Evolutionary conservation across 2,888 invertebrate species (phyloP), one percentile per base, ranked within the genome.

Genomic region (Sussaba pulchella): DNA sequence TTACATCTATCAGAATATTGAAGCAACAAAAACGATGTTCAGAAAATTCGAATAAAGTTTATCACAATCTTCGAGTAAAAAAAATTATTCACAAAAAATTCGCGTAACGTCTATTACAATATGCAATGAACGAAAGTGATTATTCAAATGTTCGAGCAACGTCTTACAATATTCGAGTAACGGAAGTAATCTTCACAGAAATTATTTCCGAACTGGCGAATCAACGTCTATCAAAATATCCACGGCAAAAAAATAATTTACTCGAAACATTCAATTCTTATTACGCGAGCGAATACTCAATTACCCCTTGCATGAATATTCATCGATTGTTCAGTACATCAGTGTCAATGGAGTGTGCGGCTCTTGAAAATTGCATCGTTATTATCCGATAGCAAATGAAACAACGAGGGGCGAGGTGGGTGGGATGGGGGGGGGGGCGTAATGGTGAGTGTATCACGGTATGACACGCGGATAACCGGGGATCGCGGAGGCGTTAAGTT

Each of bases 401-500:
- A 52, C 67, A 41, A 41, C 54, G 59, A 19, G 59, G 59, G 39
- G n/a, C n/a, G n/a, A n/a, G 36, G 36, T 36, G 36, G 8, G 36
- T 36, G 36, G 36, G 36, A n/a, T 36, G 36, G 8, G 36, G 36
- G 52, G 54, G 36, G 41, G 59, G 47, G 59, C n/a, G 47, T 47
- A 24, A 21, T 14, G 54, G 39, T 3, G 75, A 36, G 52, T 57
- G 71, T 77, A 76, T 77, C 45, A 72, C 76, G 63, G 67, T 76
- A 64, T 73, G 76, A 76, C 69, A 69, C 76, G 71, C 69, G 67
- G 67, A 73, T 73, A 76, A 81, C 76, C 73, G 73, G 69, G 81
- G 81, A 76, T 81, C 73, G 72, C 41, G 50, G 72, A 73, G 77
- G 77, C 81, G 77, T 81, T 81, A 81, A 81, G 77, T 77, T 76